phyloP scores from a whole-genome alignment of 2,113 vertebrate genomes.

The Brienomyrus brachyistius region DNA sequence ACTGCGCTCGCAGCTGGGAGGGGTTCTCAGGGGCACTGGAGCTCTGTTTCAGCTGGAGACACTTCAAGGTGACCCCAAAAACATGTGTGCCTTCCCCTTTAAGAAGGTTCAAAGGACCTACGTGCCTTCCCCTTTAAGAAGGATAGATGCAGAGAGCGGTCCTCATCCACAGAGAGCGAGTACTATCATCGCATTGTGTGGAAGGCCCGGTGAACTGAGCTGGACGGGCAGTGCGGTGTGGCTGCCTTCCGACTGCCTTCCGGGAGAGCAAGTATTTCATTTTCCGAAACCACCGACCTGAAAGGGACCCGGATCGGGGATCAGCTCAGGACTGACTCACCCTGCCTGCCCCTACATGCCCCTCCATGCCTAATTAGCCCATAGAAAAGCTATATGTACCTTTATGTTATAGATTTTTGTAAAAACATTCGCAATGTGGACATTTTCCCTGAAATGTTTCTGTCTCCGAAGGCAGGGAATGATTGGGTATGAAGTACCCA shows the following conservation, averaged over 20 bases:
- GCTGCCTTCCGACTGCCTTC: neutral
- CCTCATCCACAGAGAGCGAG: neutral
- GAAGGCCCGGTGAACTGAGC: neutral
- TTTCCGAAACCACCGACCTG: conserved; percentile 9
- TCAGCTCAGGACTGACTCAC: neutral
- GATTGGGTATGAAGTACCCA: neutral
- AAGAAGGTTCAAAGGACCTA: neutral
- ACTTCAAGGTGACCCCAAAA: neutral
- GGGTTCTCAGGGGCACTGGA: neutral
- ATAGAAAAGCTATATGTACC: neutral
- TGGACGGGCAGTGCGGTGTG: neutral
- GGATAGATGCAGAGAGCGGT: neutral
- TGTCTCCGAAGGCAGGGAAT: neutral
- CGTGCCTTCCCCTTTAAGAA: neutral
- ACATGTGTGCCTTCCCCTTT: neutral
- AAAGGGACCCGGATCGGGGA: neutral
- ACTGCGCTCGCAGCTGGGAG: neutral
- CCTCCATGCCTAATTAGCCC: neutral
- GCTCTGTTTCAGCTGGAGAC: neutral
- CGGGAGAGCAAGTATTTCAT: neutral
- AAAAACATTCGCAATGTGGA: neutral
- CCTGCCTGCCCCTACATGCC: neutral
- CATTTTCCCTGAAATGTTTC: neutral
- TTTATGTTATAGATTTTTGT: neutral
- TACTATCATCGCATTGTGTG: neutral